Conservation (phyloP, 2,888 invertebrate species). For the Lysandra bellargus region DNA sequence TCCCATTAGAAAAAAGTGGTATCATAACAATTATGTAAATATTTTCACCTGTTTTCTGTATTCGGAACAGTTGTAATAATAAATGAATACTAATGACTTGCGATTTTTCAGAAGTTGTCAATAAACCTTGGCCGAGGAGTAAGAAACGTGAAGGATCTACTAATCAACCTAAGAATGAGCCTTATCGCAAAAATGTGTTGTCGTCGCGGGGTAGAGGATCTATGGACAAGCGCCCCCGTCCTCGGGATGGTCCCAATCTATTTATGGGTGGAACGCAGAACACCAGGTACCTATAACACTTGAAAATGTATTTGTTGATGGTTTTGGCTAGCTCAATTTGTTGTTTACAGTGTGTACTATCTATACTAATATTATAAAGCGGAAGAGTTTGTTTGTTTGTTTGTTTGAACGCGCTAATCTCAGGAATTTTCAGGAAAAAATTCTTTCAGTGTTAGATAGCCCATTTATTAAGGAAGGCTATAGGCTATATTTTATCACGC, state of each 20-base stretch:
- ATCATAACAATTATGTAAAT: slow-evolving; percentile 5
- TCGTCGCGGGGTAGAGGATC: slow-evolving; percentile 84
- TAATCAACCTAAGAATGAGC: slow-evolving; percentile 81
- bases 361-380: too few relatives aligned
- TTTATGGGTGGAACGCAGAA: slow-evolving; percentile 84
- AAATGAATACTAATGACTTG: slow-evolving; percentile 17
- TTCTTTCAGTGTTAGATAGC: too few relatives aligned
- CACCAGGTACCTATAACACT: slow-evolving; percentile 76
- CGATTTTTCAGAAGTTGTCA: slow-evolving; percentile 57
- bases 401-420: too few relatives aligned
- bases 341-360: not conserved
- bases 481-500: too few relatives aligned
- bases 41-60: not conserved
- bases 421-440: too few relatives aligned
- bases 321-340: not conserved
- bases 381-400: too few relatives aligned
- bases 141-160: slow-evolving; percentile 84
- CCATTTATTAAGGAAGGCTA: too few relatives aligned
- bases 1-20: not conserved
- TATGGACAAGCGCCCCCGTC: slow-evolving; percentile 86
- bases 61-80: not conserved
- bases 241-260: slow-evolving; percentile 78
- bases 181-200: slow-evolving; percentile 82
- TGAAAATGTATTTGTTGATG: not conserved
- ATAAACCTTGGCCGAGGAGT: slow-evolving; percentile 83